Conservation (phyloP, 2,888 invertebrate genomes). For the Hirtodrosophila histrioides region DNA sequence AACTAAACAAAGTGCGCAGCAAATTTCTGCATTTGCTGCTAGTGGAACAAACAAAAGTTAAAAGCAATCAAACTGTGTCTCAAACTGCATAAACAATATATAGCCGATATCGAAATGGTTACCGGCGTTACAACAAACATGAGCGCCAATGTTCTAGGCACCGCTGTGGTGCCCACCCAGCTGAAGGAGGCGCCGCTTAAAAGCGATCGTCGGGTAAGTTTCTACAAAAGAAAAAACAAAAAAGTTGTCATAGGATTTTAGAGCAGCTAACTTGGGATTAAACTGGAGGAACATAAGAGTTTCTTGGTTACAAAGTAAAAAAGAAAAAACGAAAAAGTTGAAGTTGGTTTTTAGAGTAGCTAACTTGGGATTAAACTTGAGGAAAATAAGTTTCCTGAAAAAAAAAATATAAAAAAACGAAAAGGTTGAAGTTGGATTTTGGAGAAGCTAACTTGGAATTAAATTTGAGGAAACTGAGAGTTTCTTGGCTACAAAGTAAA, state of each 20-base stretch:
- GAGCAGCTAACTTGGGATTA: constrained; percentile 34
- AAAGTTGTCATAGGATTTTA: constrained; percentile 4
- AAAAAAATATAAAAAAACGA: constrained; percentile 5
- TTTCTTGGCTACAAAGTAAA: too few species aligned
- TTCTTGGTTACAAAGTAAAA: not conserved
- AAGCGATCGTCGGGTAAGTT: constrained; percentile 84
- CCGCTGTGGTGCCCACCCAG: constrained; percentile 75
- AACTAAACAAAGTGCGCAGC: constrained; percentile 47
- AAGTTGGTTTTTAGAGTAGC: constrained; percentile 8
- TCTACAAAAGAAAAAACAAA: constrained; percentile 7
- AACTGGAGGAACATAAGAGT: constrained; percentile 1
- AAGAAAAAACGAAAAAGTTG: constrained; percentile 1
- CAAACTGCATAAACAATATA: constrained; percentile 63
- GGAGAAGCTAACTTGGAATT: constrained; percentile 33
- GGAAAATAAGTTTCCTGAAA: not conserved
- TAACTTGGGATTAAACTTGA: constrained; percentile 29
- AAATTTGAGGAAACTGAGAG: constrained; percentile 5
- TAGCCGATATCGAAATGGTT: constrained; percentile 81
- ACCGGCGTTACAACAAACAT: constrained; percentile 83
- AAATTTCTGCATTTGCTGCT: too few species aligned
- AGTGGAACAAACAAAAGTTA: constrained; percentile 25
- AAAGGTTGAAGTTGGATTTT: not conserved
- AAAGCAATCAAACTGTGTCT: constrained; percentile 61
- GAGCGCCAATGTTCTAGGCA: constrained; percentile 81
- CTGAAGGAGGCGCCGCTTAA: constrained; percentile 81